These are phyloP conservation scores for Ornithoptera alexandrae DNA, from an alignment of 2,888 invertebrate genomes.

Conservation along the genomic window DNA sequence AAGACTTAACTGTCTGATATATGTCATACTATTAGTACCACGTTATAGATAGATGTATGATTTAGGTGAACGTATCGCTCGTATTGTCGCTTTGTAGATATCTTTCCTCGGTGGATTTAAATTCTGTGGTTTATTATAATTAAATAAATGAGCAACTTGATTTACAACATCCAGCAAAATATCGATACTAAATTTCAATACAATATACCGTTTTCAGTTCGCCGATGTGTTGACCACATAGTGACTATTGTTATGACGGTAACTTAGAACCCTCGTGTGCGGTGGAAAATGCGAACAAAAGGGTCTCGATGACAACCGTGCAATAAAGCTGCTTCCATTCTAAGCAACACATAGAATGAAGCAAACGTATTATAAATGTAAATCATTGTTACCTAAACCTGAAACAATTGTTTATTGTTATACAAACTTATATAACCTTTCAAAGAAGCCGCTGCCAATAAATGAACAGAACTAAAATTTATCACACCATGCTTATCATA, in stretches of 20 bases:
- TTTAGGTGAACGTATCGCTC: no score
- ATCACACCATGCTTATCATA: no score
- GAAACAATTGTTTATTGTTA: slow-evolving; percentile 4
- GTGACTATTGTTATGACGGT: slow-evolving; percentile 14
- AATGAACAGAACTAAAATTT: no score
- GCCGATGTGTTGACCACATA: background rate
- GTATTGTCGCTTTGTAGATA: no score
- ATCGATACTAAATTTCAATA: background rate
- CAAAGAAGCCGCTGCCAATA: background rate
- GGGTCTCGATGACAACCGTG: slow-evolving; percentile 9
- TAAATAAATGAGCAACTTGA: no score
- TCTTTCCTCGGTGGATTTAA: no score
- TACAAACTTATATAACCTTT: background rate
- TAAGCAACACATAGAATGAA: background rate
- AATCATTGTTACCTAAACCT: background rate
- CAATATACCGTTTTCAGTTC: background rate
- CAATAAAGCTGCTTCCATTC: slow-evolving; percentile 14
- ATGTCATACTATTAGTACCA: no score
- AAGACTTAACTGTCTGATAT: no score
- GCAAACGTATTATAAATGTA: slow-evolving; percentile 3
- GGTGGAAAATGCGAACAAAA: slow-evolving; percentile 10
- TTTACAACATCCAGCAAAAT: background rate
- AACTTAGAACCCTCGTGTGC: slow-evolving; percentile 5
- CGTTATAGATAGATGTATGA: no score
- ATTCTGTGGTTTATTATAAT: no score